These are phyloP conservation scores for Trogon surrucura DNA, from an alignment of 2,113 vertebrate genomes.

Conservation along the genomic window DNA sequence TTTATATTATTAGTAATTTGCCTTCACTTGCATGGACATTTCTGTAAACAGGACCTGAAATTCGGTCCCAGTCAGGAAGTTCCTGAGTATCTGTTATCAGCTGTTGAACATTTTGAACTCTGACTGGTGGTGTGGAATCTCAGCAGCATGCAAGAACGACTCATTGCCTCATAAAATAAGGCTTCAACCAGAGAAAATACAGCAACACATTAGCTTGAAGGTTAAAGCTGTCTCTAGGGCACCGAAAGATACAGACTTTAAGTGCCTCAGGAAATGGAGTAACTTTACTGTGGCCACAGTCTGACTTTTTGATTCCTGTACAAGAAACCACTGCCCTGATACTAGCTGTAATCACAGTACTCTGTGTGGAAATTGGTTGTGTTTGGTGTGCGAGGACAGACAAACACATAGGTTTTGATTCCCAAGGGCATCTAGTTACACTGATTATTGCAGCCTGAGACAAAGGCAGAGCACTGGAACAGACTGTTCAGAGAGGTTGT, in stretches of 20 bases:
- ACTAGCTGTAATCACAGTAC: neutral
- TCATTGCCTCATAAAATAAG: neutral
- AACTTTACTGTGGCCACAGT: neutral
- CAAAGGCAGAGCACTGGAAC: neutral
- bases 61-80: neutral
- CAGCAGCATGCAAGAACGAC: neutral
- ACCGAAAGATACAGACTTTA: neutral
- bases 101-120: conserved; percentile 3
- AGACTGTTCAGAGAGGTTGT: no score
- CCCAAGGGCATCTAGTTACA: neutral
- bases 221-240: conserved; percentile 11
- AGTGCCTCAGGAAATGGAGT: neutral
- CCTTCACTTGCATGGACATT: conserved; percentile 1
- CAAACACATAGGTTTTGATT: neutral
- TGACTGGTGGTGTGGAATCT: neutral
- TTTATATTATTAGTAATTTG: conserved; percentile 7
- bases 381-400: neutral
- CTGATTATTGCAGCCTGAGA: neutral
- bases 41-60: conserved; percentile 31
- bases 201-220: neutral
- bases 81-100: neutral
- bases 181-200: neutral
- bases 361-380: neutral
- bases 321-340: neutral
- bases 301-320: neutral